A percentile compares a stretch with the other conserved stretches of the same genome.
Evolutionary conservation across 2,888 invertebrate genomes (phyloP).

Genomic region (Tridacna gigas): DNA sequence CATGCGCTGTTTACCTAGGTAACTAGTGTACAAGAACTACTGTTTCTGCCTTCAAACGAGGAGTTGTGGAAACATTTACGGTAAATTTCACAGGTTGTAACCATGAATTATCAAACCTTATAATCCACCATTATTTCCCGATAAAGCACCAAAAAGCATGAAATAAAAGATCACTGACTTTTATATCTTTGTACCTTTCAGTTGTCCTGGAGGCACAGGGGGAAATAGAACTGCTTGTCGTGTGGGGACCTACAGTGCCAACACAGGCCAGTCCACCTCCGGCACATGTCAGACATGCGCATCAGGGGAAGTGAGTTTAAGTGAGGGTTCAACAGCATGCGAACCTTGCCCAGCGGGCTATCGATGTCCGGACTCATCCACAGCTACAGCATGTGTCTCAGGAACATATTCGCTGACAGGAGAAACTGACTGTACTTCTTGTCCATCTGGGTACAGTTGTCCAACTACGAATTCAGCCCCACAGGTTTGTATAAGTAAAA

Average conservation of each 20-base stretch:
- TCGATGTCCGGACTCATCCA: constrained; percentile 66
- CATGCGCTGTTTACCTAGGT: too few relatives aligned
- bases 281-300: constrained; percentile 67
- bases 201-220: constrained; percentile 20
- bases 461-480: constrained; percentile 61
- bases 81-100: too few relatives aligned
- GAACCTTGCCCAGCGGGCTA: constrained; percentile 78
- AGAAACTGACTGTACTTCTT: constrained; percentile 74
- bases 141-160: too few relatives aligned
- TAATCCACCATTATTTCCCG: too few relatives aligned
- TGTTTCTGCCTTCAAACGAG: too few relatives aligned
- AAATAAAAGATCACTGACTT: too few relatives aligned
- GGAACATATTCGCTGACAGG: constrained; percentile 73
- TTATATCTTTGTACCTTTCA: neutral
- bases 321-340: constrained; percentile 70
- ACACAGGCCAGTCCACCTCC: constrained; percentile 42
- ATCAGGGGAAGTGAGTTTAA: constrained; percentile 63
- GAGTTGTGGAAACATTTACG: too few relatives aligned
- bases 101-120: too few relatives aligned
- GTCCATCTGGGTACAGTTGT: constrained; percentile 78
- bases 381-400: constrained; percentile 68
- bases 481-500: constrained; percentile 63
- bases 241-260: constrained; percentile 70
- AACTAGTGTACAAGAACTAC: too few relatives aligned
- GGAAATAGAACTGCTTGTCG: constrained; percentile 57